Evolutionary conservation across 2,113 vertebrate genomes (phyloP).

Genomic region (Procapra przewalskii): DNA sequence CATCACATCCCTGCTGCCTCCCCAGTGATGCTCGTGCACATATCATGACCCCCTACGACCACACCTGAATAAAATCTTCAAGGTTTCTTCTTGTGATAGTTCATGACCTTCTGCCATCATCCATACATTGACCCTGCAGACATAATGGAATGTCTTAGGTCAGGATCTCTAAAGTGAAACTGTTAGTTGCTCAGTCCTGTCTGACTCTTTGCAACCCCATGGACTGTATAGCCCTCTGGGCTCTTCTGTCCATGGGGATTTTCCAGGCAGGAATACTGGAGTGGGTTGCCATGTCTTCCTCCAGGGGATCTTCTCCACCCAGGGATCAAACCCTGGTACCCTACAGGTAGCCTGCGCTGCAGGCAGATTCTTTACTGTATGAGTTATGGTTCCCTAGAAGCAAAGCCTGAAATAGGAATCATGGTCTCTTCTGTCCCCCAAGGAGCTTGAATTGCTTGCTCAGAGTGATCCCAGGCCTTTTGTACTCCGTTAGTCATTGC

Average conservation of each 20-base stretch:
- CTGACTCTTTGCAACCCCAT: background rate
- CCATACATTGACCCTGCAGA: background rate
- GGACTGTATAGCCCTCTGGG: background rate
- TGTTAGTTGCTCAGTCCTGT: background rate
- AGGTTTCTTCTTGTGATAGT: background rate
- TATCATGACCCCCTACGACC: background rate
- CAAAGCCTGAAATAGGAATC: background rate
- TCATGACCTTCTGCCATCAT: background rate
- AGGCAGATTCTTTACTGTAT: background rate
- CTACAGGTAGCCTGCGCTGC: background rate
- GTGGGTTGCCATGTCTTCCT: background rate
- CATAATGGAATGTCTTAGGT: background rate
- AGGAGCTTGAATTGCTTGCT: background rate
- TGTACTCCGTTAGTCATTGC: background rate
- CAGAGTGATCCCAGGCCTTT: background rate
- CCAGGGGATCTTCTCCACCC: background rate
- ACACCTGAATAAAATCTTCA: background rate
- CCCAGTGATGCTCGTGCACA: accelerated
- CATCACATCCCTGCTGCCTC: background rate
- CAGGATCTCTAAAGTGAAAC: background rate
- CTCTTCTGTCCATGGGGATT: background rate
- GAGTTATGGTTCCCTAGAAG: background rate
- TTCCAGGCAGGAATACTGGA: background rate
- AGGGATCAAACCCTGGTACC: background rate
- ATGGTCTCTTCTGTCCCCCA: background rate